Base-by-base conservation (phyloP, 2,113 vertebrate genomes). In the cattle (Bos taurus) region DNA sequence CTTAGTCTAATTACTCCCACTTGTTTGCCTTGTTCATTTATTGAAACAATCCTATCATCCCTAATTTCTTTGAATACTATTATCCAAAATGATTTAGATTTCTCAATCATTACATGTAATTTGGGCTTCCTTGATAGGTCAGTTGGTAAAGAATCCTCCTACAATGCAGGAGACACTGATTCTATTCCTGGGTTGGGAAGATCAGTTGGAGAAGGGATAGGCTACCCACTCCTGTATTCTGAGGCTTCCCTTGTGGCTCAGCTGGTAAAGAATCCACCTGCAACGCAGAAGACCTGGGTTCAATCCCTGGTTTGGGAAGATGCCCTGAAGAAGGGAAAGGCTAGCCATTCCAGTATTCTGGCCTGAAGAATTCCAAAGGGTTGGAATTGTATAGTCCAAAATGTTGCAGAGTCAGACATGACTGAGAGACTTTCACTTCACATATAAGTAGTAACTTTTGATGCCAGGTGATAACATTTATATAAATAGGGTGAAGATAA, bases 391-490 rank as follows among this genome's bases (percentile, higher is more conserved):
- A 23, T 23, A 71, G 2, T 36, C 67, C 17, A 71, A 71, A 71
- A 11, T 19, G n/a, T 23, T 71, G 9, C 67, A 40, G 67, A 23
- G 21, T 40, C 0, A 0, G 19, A 23, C 19, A 40, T 40, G n/a
- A 71, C n/a, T 40, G 67, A 40, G 67, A 71, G 67, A 36, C 2
- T 71, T 71, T 40, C 19, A 71, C 67, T 23, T 40, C 67, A 71
- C 67, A 40, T 40, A 40, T 71, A 71, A 71, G n/a, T 62, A 71
- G 48, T 59, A 9, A 77, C 67, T 46, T 54, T 85, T 56, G 7
- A 23, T 77, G 1, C 36, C 43, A 85, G 33, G 1, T 83, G 15
- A 89, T 6, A 64, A 50, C 59, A 43, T 21, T 71, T 95, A 90
- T 2, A 88, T 25, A 46, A 50, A 46, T n/a, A 89, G 2, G 3